Evolutionary conservation across 2,113 vertebrate genomes (phyloP), one percentile per base, ranked within the genome.

Genomic region (Microtus pennsylvanicus): DNA sequence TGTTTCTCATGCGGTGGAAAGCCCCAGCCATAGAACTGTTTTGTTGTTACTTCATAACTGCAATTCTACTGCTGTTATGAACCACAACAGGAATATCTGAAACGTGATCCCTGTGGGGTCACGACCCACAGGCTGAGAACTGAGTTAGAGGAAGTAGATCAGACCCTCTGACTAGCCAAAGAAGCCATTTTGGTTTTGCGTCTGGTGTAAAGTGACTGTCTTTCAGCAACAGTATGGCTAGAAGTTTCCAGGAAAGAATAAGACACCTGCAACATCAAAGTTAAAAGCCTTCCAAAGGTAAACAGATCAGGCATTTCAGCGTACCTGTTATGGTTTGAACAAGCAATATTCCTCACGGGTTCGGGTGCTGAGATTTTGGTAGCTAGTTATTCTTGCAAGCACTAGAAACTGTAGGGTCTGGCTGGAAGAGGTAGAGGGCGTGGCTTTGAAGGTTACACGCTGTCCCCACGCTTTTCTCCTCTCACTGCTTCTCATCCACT

Each of bases 201-300:
- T 38, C 1, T 17, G 63, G 16, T 33, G 8, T 22, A n/a, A 19
- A 82, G 50, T 28, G 24, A 88, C 14, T 5, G 0, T 33, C 42
- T 7, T 19, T 0, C 24, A 58, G 13, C 5, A 52, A 24, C 16
- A 61, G 0, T 1, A 0, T 10, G 30, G 6, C 13, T 1, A 38
- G 3, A 17, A 13, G 11, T 13, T 42, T 55, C 42, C 81, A 38
- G 55, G 33, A 86, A 92, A 70, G 42, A 76, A 50, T 0, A 55
- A 58, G 65, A 30, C 6, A 16, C 26, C 22, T 28, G 5, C 4
- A 83, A 22, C 28, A 19, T 52, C 55, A 52, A 30, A 28, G 7
- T 30, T 58, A 50, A 47, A 76, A 38, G 16, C 42, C 58, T 45
- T 90, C 13, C 65, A 2, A 4, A 74, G 7, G 33, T 16, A 8